phyloP scores from a whole-genome alignment of 2,113 vertebrate species.

The Chauna torquata region DNA sequence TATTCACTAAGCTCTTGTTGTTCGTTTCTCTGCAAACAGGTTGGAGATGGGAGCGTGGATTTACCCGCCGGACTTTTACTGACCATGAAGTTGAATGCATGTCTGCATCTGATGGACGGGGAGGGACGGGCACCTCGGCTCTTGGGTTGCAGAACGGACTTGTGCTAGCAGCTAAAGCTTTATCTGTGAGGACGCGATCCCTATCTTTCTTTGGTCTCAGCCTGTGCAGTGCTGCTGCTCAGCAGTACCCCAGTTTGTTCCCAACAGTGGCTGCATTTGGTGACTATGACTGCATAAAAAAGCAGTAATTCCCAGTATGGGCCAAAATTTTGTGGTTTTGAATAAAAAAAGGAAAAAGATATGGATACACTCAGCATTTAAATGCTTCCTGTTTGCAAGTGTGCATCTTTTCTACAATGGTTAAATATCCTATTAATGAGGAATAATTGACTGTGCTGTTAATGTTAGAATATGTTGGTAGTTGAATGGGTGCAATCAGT shows the following conservation, averaged over 20 bases:
- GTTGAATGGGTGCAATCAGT: neutral
- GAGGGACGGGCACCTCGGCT: neutral
- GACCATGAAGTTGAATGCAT: rapidly evolving
- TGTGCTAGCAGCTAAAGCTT: neutral
- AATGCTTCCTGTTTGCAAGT: neutral
- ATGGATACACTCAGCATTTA: rapidly evolving
- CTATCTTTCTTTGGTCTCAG: neutral
- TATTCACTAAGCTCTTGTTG: neutral
- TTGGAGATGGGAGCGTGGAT: neutral
- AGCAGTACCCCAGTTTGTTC: neutral
- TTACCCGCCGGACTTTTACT: neutral
- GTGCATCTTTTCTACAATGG: neutral
- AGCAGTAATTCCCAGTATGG: neutral
- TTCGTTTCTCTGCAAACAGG: neutral
- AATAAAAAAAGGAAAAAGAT: neutral
- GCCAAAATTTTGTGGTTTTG: neutral
- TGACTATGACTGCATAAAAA: too few relatives aligned
- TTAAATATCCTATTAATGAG: neutral
- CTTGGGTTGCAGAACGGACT: neutral
- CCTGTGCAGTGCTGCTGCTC: neutral
- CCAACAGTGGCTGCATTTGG: neutral
- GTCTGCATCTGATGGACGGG: neutral
- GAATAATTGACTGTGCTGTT: neutral
- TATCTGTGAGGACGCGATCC: neutral
- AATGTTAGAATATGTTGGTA: neutral